phyloP scores from a whole-genome alignment of 2,888 invertebrate species.

The Ceramica pisi region DNA sequence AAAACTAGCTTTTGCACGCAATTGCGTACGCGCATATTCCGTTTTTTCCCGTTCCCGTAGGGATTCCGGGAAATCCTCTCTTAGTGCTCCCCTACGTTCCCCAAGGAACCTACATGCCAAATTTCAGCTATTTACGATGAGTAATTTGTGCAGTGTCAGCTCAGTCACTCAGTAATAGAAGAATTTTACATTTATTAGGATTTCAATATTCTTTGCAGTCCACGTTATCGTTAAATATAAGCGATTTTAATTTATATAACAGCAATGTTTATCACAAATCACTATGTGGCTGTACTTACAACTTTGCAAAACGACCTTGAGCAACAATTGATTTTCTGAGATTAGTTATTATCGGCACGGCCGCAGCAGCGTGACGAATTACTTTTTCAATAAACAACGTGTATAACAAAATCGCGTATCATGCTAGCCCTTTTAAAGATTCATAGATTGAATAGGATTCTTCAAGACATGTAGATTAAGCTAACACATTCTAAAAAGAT shows the following conservation, averaged over 20 bases:
- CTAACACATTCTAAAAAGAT: neutral
- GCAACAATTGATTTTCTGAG: slow-evolving; percentile 55
- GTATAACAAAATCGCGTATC: slow-evolving; percentile 28
- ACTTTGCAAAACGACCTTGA: slow-evolving; percentile 37
- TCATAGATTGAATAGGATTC: neutral
- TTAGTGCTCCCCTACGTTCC: no score
- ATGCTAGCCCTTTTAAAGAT: slow-evolving; percentile 21
- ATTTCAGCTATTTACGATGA: no score
- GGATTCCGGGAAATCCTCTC: no score
- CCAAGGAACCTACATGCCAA: no score
- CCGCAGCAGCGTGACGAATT: slow-evolving; percentile 40
- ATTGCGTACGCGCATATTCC: no score
- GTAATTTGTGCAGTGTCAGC: no score
- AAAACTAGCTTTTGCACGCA: no score
- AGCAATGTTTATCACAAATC: slow-evolving; percentile 30
- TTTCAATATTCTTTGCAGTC: neutral
- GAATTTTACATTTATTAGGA: no score
- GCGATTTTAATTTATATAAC: slow-evolving; percentile 4
- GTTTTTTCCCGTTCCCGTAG: no score
- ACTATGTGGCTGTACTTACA: slow-evolving; percentile 10
- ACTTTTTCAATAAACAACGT: slow-evolving; percentile 42
- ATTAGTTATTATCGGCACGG: slow-evolving; percentile 49
- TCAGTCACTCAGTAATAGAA: no score
- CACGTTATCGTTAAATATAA: neutral
- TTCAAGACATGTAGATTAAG: neutral